Base-by-base conservation (phyloP, 1,140 invertebrate genomes). In the Aphaenogaster ashmeadi region DNA sequence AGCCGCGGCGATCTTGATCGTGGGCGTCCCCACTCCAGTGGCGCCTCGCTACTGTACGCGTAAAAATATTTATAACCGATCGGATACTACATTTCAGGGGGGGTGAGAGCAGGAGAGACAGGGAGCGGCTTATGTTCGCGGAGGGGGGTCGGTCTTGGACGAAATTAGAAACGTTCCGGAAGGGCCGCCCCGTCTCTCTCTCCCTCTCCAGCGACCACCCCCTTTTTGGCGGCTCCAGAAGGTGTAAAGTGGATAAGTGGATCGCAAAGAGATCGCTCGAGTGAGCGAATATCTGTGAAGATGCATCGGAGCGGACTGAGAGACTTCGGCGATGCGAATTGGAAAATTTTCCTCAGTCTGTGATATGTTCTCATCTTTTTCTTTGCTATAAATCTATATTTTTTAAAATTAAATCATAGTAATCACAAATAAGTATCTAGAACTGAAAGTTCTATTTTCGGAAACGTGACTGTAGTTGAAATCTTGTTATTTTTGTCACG, bases 41-140 rank as follows among this genome's bases (percentile, higher is more conserved):
- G 38, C 69, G 75, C 66, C 75, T 85, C 87, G 41, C 41, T 11
- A 66, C 86, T 93, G 92, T 60, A 74, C 11, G 47, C 21, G 54
- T 84, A 94, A 93, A 95, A 95, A 95, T 95, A 95, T 95, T 95
- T 95, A 94, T 95, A 95, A 94, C 94, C 93, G 92, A 94, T 94
- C 93, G 47, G 56, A 81, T 56, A 81, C 78, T 27, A 66, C n/a
- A 27, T 69, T 56, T 41, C 38, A 58, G 50, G 6, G 66, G 66
- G 75, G 18, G 33, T 77, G 44, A 56, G n/a, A 44, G 52, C 69
- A 56, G 72, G 50, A 60, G 33, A 64, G 41, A 5, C n/a, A 44
- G 56, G 38, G 47, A 84, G 72, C 33, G 54, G 71, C 54, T 47
- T 67, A 38, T 60, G 50, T 58, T 56, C 50, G 86, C 56, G 58